These are phyloP conservation scores for Ips typographus DNA, from an alignment of 1,140 invertebrate genomes.

Conservation along the genomic window DNA sequence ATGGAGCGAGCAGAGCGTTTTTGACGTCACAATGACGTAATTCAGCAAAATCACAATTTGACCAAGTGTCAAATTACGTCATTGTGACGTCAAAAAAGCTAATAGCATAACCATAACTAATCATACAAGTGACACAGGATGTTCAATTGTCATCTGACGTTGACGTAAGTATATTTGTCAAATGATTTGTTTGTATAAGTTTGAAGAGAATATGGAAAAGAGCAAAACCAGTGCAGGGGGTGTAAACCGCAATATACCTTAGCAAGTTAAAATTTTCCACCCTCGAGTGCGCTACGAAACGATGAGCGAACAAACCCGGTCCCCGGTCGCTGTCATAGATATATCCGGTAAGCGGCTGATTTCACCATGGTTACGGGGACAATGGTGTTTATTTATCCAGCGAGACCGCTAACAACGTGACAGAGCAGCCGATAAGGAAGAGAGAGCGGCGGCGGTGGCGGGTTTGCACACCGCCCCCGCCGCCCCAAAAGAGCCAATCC, in stretches of 20 bases:
- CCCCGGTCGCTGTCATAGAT: slow-evolving; percentile 16
- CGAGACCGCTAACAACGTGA: slow-evolving; percentile 54
- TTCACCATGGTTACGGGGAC: slow-evolving; percentile 54
- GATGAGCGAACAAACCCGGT: slow-evolving; percentile 9
- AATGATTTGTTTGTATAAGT: no score
- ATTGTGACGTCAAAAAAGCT: no score
- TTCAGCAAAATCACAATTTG: no score
- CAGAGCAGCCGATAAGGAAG: slow-evolving; percentile 51
- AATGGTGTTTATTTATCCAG: slow-evolving; percentile 55
- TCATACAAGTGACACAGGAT: no score
- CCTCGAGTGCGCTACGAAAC: slow-evolving; percentile 4
- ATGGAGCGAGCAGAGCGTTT: no score
- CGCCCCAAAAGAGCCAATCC: slow-evolving; percentile 29
- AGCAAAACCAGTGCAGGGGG: no score
- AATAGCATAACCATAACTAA: no score
- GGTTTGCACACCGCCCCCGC: slow-evolving; percentile 42
- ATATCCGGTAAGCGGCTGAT: slow-evolving; percentile 43
- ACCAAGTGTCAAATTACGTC: no score
- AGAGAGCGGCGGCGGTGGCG: slow-evolving; percentile 50
- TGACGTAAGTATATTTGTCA: no score
- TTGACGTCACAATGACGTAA: no score
- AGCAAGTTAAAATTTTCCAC: neutral
- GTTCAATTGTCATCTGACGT: no score
- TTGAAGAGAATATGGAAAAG: no score
- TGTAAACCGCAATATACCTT: slow-evolving; percentile 3